Conservation (phyloP, 2,113 vertebrate species). For the Martes martes region DNA sequence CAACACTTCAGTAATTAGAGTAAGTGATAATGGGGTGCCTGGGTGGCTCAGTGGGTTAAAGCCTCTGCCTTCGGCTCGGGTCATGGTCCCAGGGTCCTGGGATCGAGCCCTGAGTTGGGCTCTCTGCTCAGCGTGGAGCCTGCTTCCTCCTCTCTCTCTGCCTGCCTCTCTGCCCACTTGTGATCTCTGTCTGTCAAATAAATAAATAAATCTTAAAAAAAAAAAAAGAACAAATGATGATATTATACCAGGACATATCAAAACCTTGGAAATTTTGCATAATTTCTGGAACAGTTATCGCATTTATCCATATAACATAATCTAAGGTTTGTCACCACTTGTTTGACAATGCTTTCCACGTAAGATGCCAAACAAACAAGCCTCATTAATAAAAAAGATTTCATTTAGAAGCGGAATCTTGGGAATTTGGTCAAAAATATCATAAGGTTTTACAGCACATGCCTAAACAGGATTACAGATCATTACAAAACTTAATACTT, state of each 20-base stretch:
- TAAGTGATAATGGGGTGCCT: too few species aligned
- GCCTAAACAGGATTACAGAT: background rate
- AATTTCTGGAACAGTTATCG: background rate
- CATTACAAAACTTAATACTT: background rate
- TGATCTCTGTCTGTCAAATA: too few species aligned
- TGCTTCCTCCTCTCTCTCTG: too few species aligned
- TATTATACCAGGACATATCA: background rate
- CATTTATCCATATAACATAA: background rate
- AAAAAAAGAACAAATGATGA: background rate
- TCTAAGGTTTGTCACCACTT: background rate
- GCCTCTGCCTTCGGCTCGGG: too few species aligned
- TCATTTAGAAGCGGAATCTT: background rate
- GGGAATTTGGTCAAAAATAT: background rate
- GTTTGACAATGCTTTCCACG: background rate
- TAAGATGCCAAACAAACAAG: background rate
- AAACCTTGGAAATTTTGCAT: background rate
- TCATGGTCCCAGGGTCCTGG: too few species aligned
- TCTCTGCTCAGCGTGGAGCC: too few species aligned
- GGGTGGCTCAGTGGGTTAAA: too few species aligned
- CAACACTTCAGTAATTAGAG: background rate
- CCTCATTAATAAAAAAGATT: background rate
- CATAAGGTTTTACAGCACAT: background rate
- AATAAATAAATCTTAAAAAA: too few species aligned
- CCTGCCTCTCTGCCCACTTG: too few species aligned
- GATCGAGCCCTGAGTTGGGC: too few species aligned